Base-by-base conservation (phyloP, 2,797 vertebrate species). In the Phataginus tetradactyla region DNA sequence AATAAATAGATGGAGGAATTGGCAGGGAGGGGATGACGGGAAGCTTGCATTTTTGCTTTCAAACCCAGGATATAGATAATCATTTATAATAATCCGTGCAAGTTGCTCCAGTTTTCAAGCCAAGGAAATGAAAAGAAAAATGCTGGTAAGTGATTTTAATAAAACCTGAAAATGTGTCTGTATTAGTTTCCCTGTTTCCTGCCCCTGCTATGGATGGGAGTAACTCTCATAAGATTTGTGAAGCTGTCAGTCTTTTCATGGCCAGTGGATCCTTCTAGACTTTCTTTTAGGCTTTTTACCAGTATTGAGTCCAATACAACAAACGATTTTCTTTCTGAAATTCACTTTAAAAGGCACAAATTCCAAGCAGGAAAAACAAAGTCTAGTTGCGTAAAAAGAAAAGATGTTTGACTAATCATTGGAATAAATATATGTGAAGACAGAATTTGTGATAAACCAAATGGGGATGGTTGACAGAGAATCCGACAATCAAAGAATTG, bases 261-360 rank as follows among this genome's bases (percentile, higher is more conserved):
- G 57, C 29, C 13, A 4, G 7, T 17, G 39, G 55, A 63, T 77
- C 64, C n/a, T 78, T 77, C 18, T 45, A 37, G 15, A 29, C 61
- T 83, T 81, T 85, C 66, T 85, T 75, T n/a, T 13, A 86, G 15
- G 21, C 51, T 63, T 55, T 0, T 21, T 34, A 37, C 39, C 57
- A 23, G 12, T 29, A 74, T 69, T 81, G 81, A 57, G 39, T 83
- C 34, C 63, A 90, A 34, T n/a, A 69, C 13, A 79, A 18, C 51
- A 86, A 57, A 20, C 78, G 9, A 86, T 17, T 96, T 94, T 72
- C 53, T 88, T 86, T 78, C 66, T 55, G 45, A 90, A 94, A 86
- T 97, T 87, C 39, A 68, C 4, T 37, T 80, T 68, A 71, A 88
- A 72, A 91, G 57, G 21, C 23, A 39, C 69, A 20, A 85, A 95